Conservation (phyloP, 2,888 invertebrate species). For the Drosophila bunnanda region DNA sequence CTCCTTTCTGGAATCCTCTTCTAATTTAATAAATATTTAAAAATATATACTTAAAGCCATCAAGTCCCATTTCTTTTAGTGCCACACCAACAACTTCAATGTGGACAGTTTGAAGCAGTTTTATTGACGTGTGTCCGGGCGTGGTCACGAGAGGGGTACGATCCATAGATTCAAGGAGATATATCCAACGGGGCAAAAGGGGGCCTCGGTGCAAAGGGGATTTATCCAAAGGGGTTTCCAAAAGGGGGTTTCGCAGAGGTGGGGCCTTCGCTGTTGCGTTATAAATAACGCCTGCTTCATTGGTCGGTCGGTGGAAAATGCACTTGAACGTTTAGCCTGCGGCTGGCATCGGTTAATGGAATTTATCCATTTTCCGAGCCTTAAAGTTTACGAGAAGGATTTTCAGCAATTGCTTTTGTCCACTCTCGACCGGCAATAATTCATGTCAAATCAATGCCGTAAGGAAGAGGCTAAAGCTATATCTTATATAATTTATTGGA, state of each 20-base stretch:
- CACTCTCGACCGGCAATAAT: conserved; percentile 44
- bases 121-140: conserved; percentile 78
- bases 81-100: conserved; percentile 48
- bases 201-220: not conserved
- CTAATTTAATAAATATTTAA: not conserved
- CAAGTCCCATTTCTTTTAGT: not conserved
- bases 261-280: conserved; percentile 61
- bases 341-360: conserved; percentile 54
- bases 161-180: conserved; percentile 32
- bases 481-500: conserved; percentile 61
- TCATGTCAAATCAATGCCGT: conserved; percentile 67
- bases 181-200: conserved; percentile 3
- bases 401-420: conserved; percentile 35
- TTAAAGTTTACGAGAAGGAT: conserved; percentile 34
- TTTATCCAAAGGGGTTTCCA: not conserved
- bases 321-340: conserved; percentile 58
- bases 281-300: conserved; percentile 67
- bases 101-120: conserved; percentile 78
- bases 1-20: too few relatives aligned
- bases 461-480: conserved; percentile 45
- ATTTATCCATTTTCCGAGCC: conserved; percentile 41
- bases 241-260: not conserved
- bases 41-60: not conserved
- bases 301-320: conserved; percentile 47
- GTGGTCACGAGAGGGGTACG: conserved; percentile 49